Percentiles rank a stretch among this genome's conserved stretches.
Evolutionary conservation across 1,140 invertebrate species (phyloP).

Genomic region (Atta colombica): DNA sequence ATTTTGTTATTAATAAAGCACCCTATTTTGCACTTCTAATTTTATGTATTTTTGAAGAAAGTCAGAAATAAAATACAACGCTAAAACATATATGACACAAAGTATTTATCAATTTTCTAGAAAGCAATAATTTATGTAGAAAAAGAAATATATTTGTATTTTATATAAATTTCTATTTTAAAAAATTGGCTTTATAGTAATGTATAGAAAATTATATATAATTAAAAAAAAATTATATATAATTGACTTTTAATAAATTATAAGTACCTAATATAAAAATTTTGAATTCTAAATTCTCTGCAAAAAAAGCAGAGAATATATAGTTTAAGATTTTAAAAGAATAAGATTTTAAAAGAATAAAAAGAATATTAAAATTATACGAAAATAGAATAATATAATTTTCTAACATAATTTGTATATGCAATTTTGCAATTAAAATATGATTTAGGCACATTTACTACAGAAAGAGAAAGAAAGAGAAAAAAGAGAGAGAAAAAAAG

Average conservation of each 20-base stretch:
- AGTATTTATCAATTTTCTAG: background rate
- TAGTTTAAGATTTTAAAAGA: background rate
- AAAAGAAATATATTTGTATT: background rate
- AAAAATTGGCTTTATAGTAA: background rate
- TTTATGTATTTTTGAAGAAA: background rate
- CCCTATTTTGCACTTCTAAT: background rate
- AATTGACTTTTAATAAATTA: background rate
- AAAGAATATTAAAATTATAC: background rate
- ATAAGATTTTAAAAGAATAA: background rate
- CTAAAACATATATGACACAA: background rate
- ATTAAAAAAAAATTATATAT: background rate
- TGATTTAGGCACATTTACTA: background rate
- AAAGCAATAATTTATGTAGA: background rate
- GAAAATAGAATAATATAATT: slow-evolving; percentile 13
- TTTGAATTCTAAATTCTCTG: background rate
- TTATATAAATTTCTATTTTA: background rate
- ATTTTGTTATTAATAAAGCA: background rate
- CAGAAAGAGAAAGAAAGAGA: background rate
- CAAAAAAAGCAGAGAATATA: background rate
- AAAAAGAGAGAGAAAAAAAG: too few species aligned
- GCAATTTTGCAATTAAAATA: background rate
- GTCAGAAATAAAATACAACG: background rate
- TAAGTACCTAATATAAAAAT: background rate
- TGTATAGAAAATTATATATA: background rate
- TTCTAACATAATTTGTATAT: background rate